Evolutionary conservation across 2,888 invertebrate genomes (phyloP), one percentile per base, ranked within the genome.

Genomic region (Hyalella azteca): DNA sequence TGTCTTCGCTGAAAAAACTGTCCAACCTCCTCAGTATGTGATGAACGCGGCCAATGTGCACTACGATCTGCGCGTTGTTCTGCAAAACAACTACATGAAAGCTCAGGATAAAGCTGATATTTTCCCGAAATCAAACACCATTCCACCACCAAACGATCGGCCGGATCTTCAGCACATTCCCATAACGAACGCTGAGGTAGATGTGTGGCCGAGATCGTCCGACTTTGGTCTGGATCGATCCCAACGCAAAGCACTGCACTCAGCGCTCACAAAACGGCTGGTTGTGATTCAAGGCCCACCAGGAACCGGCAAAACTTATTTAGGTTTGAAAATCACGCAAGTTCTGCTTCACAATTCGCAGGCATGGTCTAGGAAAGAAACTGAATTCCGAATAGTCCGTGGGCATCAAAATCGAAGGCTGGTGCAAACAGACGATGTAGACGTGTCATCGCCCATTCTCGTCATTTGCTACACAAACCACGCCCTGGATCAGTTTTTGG

Each of bases 391-490:
- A 0, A 29, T 26, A 9, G 19, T 26, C 7, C 29, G 29, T 29
- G n/a, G n/a, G n/a, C 50, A 13, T 1, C 22, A 22, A 19, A 15
- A 49, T n/a, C 22, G 26, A 22, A 54, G 13, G 29, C 54, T 4
- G 54, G 4, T 54, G 26, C 22, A 22, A 11, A 11, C 32, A 5
- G 36, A 29, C 19, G 75, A 75, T 22, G 45, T 45, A n/a, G 45
- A 40, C 15, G 45, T 29, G 22, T 29, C 40, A 36, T 29, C 22
- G 22, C 93, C 93, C 0, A 92, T 95, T 87, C 88, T 95, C 15
- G 89, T 95, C 0, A 91, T 95, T 29, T 94, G 94, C 86, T 94
- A 92, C 87, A 95, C 95, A 11, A 95, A 95, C 89, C 94, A 95
- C 87, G 95, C 95, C 9, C 88, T 96, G 60, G 95, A 95, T 88